phyloP scores from a whole-genome alignment of 1,140 invertebrate species.

The Bombus terrestris region DNA sequence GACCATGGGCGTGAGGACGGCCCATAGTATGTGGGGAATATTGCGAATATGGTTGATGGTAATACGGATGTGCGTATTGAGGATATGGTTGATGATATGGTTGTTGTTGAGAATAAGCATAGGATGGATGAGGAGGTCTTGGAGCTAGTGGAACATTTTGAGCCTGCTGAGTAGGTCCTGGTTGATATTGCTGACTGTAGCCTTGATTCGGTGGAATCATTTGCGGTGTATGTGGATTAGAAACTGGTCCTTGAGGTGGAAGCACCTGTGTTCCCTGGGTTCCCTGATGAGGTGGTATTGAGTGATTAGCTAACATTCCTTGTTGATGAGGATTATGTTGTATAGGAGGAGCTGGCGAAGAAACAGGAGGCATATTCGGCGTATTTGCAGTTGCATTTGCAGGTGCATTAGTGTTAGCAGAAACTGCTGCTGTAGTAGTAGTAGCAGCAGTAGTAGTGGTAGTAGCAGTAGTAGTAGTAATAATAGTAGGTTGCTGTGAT shows the following conservation, averaged over 20 bases:
- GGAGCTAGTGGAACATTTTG: slow-evolving; percentile 83
- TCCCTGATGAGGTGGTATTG: slow-evolving; percentile 75
- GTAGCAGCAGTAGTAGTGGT: slow-evolving; percentile 52
- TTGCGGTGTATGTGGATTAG: slow-evolving; percentile 73
- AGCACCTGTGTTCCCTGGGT: slow-evolving; percentile 64
- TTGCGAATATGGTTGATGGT: slow-evolving; percentile 85
- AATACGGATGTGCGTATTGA: slow-evolving; percentile 85
- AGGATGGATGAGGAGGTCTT: slow-evolving; percentile 85
- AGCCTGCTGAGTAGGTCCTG: slow-evolving; percentile 78
- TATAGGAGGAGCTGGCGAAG: slow-evolving; percentile 67
- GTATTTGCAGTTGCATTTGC: slow-evolving; percentile 67
- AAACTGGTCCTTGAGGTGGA: slow-evolving; percentile 72
- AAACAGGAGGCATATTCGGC: slow-evolving; percentile 69
- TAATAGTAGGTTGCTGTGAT: slow-evolving; percentile 48
- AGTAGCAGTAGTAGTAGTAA: slow-evolving; percentile 59
- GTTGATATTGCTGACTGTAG: slow-evolving; percentile 77
- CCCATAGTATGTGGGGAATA: slow-evolving; percentile 83
- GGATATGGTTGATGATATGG: slow-evolving; percentile 85
- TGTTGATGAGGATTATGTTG: slow-evolving; percentile 74
- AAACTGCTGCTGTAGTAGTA: slow-evolving; percentile 55
- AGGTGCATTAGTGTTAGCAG: slow-evolving; percentile 63
- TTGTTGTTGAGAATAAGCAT: slow-evolving; percentile 85
- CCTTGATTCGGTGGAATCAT: slow-evolving; percentile 84
- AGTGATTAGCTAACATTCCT: slow-evolving; percentile 78
- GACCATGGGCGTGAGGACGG: slow-evolving; percentile 82